Evolutionary conservation across 2,797 vertebrate genomes (phyloP), one percentile per base, ranked within the genome.

Genomic region (Molossus alvarezi): DNA sequence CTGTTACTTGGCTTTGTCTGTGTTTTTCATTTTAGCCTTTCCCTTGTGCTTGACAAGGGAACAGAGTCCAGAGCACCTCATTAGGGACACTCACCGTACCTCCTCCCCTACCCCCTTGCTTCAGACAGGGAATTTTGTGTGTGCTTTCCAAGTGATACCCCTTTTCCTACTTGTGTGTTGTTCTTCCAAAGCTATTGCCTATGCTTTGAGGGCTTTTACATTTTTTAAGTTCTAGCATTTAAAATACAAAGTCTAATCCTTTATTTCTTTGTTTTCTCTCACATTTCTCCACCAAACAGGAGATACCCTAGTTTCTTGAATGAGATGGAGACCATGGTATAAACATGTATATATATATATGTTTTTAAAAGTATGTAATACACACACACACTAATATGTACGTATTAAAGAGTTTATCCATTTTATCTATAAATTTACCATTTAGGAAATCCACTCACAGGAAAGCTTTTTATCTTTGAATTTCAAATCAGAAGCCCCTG

Each of bases 401-500:
- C 72, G 7, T 67, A 62, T 86, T 71, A 67, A 93, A 82, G 17
- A 58, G 9, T 69, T 29, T 48, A 91, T n/a, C 23, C 18, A 33
- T 65, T 69, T 33, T 48, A 93, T n/a, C 23, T 14, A 33, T 72
- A 45, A 57, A 51, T 51, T 51, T 33, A 37, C 17, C 23, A 4
- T 10, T 7, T 2, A 48, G 90, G 41, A 62, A n/a, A n/a, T 48
- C 12, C 4, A 86, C 80, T 89, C 29, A 89, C 17, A 71, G 1
- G 25, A 8, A 80, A 73, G 13, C 8, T 53, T 53, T 87, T 84
- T 88, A 88, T 62, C 23, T 93, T 94, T 94, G 65, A 91, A 75
- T 27, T 83, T 67, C 18, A 80, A 89, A 55, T 69, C 80, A 79
- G 91, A 86, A 94, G 27, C 3, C 21, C 27, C 69, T 69, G 6